Percentiles rank a stretch among this genome's conserved stretches.
These are phyloP conservation scores for Hippocampus abdominalis DNA, from an alignment of 2,113 vertebrate genomes.

Conservation along the genomic window DNA sequence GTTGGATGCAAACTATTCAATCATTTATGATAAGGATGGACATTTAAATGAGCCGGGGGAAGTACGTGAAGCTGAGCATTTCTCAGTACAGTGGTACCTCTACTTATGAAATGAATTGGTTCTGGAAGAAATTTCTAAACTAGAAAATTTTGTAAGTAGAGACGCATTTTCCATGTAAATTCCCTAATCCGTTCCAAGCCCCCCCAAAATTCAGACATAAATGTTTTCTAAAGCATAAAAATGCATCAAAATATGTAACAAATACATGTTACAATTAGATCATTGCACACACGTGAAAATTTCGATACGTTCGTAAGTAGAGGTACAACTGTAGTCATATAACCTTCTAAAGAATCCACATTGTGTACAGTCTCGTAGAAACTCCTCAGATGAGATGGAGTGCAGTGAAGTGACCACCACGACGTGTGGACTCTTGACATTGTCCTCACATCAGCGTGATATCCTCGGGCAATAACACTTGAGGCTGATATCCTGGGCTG, in stretches of 20 bases:
- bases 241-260: no score
- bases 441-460: constrained; percentile 30
- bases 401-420: constrained; percentile 6
- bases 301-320: no score
- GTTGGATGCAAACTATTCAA: background rate
- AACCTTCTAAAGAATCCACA: background rate
- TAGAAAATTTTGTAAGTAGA: no score
- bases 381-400: background rate
- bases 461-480: constrained; percentile 19
- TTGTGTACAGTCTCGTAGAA: background rate
- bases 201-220: no score
- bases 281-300: no score
- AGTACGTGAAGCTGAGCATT: background rate
- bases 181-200: no score
- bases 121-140: no score
- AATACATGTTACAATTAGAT: no score
- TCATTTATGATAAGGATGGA: background rate
- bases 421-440: constrained; percentile 7
- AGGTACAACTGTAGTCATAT: no score
- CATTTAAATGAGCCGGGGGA: background rate
- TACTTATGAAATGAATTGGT: no score
- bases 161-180: no score
- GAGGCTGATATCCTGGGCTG: constrained; percentile 36
- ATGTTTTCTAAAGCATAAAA: no score
- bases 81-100: background rate